A percentile compares a stretch with the other conserved stretches of the same genome.
Conservation (phyloP, 2,797 vertebrate genomes). For the Sylvilagus floridanus region DNA sequence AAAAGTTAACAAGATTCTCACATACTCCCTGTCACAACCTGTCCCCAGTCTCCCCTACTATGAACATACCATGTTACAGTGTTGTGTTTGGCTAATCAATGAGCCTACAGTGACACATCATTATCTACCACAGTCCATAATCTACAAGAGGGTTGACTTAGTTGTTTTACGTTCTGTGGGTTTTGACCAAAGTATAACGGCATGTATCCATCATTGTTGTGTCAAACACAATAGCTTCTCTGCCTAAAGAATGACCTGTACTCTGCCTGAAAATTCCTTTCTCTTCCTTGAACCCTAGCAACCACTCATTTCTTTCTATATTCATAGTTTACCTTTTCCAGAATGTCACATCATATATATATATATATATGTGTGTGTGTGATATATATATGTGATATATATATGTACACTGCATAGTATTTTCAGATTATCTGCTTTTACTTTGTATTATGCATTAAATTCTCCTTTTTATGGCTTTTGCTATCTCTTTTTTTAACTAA, state of each 20-base stretch:
- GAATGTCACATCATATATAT: background rate
- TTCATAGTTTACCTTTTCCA: background rate
- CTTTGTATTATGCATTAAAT: background rate
- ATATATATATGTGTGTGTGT: too few relatives aligned
- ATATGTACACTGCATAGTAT: background rate
- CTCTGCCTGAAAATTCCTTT: background rate
- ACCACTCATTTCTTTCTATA: background rate
- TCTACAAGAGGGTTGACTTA: background rate
- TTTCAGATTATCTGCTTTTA: background rate
- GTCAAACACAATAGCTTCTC: background rate
- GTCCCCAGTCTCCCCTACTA: too few relatives aligned
- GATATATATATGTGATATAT: too few relatives aligned
- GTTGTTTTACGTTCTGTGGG: rapidly evolving
- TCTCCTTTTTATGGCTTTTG: background rate
- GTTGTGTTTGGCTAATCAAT: background rate
- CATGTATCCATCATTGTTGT: background rate
- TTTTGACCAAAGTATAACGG: background rate
- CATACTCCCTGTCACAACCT: background rate
- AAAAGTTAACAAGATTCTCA: background rate
- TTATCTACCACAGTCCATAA: background rate
- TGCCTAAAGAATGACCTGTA: background rate
- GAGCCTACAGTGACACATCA: background rate
- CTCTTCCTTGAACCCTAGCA: background rate
- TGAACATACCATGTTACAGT: rapidly evolving
- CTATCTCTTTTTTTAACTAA: background rate